These are phyloP conservation scores for Lampris megalopsis DNA, from an alignment of 2,113 vertebrate species.

Conservation along the genomic window DNA sequence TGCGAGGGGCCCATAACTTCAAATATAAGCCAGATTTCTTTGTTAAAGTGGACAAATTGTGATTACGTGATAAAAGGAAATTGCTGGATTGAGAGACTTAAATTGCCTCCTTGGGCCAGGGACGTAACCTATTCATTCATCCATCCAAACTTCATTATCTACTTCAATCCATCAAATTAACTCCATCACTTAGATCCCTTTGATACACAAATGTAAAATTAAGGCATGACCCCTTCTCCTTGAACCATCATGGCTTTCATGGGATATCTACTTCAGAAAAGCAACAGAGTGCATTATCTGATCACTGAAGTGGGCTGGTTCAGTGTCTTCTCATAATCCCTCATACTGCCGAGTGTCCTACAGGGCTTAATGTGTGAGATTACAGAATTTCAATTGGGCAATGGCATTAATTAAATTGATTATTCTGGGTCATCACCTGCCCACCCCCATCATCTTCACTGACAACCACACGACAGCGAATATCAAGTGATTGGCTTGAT, in stretches of 20 bases:
- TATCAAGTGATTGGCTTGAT: neutral
- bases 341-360: neutral
- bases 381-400: neutral
- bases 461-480: neutral
- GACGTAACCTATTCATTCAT: too few relatives aligned
- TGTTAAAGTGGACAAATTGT: too few relatives aligned
- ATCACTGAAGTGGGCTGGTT: neutral
- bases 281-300: neutral
- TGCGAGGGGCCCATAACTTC: too few relatives aligned
- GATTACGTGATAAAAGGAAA: too few relatives aligned
- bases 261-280: neutral
- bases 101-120: too few relatives aligned
- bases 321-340: neutral
- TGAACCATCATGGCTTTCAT: neutral
- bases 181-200: too few relatives aligned
- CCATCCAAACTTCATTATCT: too few relatives aligned
- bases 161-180: too few relatives aligned
- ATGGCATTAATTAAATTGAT: slow-evolving; percentile 12
- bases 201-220: neutral
- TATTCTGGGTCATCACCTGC: neutral
- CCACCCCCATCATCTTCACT: neutral
- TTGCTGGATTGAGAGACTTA: too few relatives aligned
- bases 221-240: neutral
- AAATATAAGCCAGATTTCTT: too few relatives aligned
- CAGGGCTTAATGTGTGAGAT: too few relatives aligned